These are phyloP conservation scores for Plumapathes pennacea DNA, from an alignment of 92 coral and sea anemone genomes.

Conservation along the genomic window DNA sequence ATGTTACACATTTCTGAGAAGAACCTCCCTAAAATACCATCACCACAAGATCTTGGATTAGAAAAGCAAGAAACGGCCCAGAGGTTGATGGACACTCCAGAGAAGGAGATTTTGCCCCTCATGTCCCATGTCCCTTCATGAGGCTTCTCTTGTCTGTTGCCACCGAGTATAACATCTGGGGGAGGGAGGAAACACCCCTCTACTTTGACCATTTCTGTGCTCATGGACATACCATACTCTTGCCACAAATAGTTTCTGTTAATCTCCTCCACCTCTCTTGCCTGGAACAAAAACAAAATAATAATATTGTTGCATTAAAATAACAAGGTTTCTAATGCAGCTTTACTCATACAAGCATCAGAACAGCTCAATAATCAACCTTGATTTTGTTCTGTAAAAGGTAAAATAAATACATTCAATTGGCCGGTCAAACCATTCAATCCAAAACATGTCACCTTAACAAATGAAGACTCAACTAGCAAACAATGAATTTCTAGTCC, in stretches of 20 bases:
- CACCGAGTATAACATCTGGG: constrained; percentile 68
- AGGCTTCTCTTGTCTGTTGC: constrained; percentile 35
- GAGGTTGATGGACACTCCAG: constrained; percentile 32
- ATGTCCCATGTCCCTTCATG: constrained; percentile 88
- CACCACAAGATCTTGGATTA: constrained; percentile 16
- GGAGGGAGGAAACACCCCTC: constrained; percentile 81
- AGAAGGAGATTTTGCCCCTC: constrained; percentile 39
- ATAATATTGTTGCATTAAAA: too few species aligned
- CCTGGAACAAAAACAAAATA: constrained; percentile 40
- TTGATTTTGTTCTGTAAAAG: too few species aligned
- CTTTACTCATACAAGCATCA: too few species aligned
- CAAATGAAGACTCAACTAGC: too few species aligned
- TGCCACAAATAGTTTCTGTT: constrained; percentile 49
- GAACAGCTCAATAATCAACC: too few species aligned
- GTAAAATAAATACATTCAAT: too few species aligned
- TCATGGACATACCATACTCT: constrained; percentile 75
- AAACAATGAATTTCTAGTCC: too few species aligned
- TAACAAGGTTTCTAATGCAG: too few species aligned
- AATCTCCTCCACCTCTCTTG: constrained; percentile 28
- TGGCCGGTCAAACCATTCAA: too few species aligned
- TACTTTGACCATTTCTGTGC: constrained; percentile 65
- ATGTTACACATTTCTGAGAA: constrained; percentile 35
- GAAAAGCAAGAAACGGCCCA: constrained; percentile 86
- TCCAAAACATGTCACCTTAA: too few species aligned
- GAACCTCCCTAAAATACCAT: constrained; percentile 28